Conservation (phyloP, 2,113 vertebrate genomes). For the Perca fluviatilis region DNA sequence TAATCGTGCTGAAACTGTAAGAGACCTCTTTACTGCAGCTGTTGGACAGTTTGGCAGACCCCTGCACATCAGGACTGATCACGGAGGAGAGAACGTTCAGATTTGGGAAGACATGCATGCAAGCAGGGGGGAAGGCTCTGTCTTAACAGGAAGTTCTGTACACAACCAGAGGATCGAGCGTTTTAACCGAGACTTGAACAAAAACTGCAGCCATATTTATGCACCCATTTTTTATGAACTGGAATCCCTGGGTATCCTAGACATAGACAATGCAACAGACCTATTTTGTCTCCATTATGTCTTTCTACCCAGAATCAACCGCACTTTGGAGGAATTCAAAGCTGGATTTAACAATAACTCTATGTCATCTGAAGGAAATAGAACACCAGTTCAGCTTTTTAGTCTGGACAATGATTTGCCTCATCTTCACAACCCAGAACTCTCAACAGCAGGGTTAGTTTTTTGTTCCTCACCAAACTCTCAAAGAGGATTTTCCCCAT, state of each 20-base stretch:
- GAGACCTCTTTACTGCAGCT: background rate
- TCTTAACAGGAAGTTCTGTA: no score
- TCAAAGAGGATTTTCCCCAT: slow-evolving; percentile 13
- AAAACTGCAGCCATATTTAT: no score
- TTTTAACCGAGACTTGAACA: no score
- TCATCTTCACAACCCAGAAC: slow-evolving; percentile 18
- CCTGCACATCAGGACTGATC: slow-evolving; percentile 10
- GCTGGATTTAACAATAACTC: no score
- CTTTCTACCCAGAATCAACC: no score
- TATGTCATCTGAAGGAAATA: background rate
- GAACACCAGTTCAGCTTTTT: slow-evolving; percentile 5
- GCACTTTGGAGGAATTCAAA: background rate
- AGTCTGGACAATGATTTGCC: background rate
- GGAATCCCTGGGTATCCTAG: no score
- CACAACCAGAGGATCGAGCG: no score
- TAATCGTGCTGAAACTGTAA: slow-evolving; percentile 17
- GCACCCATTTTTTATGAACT: no score
- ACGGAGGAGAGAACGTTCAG: background rate
- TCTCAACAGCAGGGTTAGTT: background rate
- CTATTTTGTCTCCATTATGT: no score
- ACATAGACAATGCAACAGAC: no score
- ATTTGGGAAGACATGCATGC: no score
- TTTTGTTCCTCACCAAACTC: background rate
- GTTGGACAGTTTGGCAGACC: slow-evolving; percentile 4
- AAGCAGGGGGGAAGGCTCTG: no score